A percentile compares a stretch with the other conserved stretches of the same genome.
phyloP scores from a whole-genome alignment of 2,113 vertebrate species.

The Entelurus aequoreus region DNA sequence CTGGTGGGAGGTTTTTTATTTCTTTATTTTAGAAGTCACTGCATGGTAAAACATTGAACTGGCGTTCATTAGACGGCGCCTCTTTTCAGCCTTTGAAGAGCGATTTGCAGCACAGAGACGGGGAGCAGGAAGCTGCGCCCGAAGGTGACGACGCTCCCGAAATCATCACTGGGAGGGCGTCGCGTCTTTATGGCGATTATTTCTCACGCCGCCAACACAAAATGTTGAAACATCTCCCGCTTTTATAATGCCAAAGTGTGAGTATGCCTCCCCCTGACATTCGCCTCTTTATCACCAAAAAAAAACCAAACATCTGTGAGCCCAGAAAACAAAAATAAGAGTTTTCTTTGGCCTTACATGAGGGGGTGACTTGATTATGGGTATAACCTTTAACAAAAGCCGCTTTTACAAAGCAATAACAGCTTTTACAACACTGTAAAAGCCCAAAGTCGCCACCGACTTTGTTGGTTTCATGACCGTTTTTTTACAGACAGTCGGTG shows the following conservation, averaged over 20 bases:
- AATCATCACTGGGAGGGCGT: slow-evolving; percentile 2
- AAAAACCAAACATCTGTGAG: slow-evolving; percentile 54
- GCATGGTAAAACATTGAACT: slow-evolving; percentile 19
- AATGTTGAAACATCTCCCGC: slow-evolving; percentile 44
- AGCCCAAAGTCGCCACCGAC: background rate
- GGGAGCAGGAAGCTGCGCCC: slow-evolving; percentile 11
- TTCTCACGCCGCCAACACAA: slow-evolving; percentile 21
- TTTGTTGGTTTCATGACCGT: background rate
- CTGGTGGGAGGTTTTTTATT: slow-evolving; percentile 27
- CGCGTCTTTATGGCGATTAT: slow-evolving; percentile 11
- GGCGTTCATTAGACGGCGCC: slow-evolving; percentile 23
- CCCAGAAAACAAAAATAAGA: slow-evolving; percentile 26
- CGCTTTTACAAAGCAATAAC: background rate
- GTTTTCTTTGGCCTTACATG: slow-evolving; percentile 21
- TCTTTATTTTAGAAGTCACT: slow-evolving; percentile 43
- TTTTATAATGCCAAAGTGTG: slow-evolving; percentile 41
- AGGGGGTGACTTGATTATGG: slow-evolving; percentile 8
- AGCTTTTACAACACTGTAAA: background rate
- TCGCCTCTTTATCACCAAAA: slow-evolving; percentile 65
- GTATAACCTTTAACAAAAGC: background rate
- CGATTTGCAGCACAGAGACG: slow-evolving; percentile 18
- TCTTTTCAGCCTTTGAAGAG: slow-evolving; percentile 11
- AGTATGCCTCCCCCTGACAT: slow-evolving; percentile 51
- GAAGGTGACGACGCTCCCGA: slow-evolving; percentile 20
- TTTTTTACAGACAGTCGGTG: background rate